Percentiles rank a stretch among this genome's conserved stretches.
Evolutionary conservation across 2,888 invertebrate species (phyloP).

Genomic region (Ichneumon xanthorius): DNA sequence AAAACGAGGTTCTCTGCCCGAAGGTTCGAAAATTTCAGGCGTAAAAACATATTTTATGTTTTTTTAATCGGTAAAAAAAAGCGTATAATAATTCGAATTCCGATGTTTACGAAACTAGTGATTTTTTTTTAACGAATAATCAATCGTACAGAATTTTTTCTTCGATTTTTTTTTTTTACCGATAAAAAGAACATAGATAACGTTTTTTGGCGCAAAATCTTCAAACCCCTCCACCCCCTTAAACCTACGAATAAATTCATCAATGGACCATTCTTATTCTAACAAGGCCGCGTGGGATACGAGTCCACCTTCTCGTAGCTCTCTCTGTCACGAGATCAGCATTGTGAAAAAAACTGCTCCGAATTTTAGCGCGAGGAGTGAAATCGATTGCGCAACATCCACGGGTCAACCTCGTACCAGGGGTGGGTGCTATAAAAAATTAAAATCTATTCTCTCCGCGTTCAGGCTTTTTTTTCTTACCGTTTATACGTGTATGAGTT

Average conservation of each 20-base stretch:
- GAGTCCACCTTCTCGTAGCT: not conserved
- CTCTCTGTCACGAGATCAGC: conserved; percentile 7
- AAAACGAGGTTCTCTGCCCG: not conserved
- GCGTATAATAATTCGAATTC: too few species aligned
- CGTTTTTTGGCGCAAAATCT: too few species aligned
- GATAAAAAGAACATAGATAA: too few species aligned
- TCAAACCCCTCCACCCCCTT: not conserved
- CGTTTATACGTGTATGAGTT: conserved; percentile 74
- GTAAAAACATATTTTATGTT: not conserved
- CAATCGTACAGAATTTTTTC: too few species aligned
- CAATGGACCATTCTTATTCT: conserved; percentile 65
- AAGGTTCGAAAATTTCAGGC: too few species aligned
- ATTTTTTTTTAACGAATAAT: too few species aligned
- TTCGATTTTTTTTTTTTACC: too few species aligned
- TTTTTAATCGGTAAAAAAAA: not conserved
- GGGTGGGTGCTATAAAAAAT: conserved; percentile 65
- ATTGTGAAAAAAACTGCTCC: conserved; percentile 12
- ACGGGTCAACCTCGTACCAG: conserved; percentile 9
- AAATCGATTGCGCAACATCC: conserved; percentile 57
- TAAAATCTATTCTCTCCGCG: conserved; percentile 67
- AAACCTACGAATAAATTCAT: conserved; percentile 52
- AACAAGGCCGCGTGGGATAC: conserved; percentile 67
- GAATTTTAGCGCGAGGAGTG: conserved; percentile 15
- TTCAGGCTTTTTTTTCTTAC: conserved; percentile 74
- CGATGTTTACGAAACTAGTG: too few species aligned